These are phyloP conservation scores for Catocala sponsa DNA, from an alignment of 2,888 invertebrate genomes.

Conservation along the genomic window DNA sequence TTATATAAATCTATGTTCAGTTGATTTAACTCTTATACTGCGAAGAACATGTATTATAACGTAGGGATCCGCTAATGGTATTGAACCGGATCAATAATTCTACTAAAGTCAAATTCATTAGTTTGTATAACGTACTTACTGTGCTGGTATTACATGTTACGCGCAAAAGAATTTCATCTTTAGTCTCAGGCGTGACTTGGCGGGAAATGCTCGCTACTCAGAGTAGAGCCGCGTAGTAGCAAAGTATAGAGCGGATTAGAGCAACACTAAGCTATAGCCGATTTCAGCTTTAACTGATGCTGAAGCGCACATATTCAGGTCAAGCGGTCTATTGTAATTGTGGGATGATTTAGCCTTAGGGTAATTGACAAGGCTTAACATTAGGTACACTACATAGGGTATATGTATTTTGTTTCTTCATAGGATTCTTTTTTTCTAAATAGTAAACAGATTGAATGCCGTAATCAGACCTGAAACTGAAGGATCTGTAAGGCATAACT, in stretches of 20 bases:
- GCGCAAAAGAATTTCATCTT: conserved; percentile 16
- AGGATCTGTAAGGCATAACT: no score
- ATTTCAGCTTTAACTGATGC: not conserved
- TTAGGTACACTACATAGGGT: no score
- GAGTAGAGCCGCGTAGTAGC: conserved; percentile 4
- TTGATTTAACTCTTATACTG: no score
- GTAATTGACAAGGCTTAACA: no score
- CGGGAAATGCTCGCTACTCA: conserved; percentile 25
- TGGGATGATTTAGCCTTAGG: not conserved
- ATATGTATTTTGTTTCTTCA: no score
- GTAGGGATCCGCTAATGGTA: no score
- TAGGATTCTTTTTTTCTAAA: no score
- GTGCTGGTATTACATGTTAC: conserved; percentile 10
- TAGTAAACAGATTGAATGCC: no score
- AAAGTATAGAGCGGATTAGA: conserved; percentile 32
- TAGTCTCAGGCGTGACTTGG: conserved; percentile 17
- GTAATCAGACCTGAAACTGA: no score
- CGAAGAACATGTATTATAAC: no score
- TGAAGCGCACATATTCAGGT: not conserved
- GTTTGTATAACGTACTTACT: not conserved
- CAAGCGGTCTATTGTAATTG: not conserved
- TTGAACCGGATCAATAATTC: no score
- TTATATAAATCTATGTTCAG: no score
- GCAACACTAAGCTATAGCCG: conserved; percentile 20
- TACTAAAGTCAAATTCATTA: not conserved